Evolutionary conservation across 1,140 invertebrate species (phyloP), one percentile per base, ranked within the genome.

Genomic region (Brachystomella parvula): DNA sequence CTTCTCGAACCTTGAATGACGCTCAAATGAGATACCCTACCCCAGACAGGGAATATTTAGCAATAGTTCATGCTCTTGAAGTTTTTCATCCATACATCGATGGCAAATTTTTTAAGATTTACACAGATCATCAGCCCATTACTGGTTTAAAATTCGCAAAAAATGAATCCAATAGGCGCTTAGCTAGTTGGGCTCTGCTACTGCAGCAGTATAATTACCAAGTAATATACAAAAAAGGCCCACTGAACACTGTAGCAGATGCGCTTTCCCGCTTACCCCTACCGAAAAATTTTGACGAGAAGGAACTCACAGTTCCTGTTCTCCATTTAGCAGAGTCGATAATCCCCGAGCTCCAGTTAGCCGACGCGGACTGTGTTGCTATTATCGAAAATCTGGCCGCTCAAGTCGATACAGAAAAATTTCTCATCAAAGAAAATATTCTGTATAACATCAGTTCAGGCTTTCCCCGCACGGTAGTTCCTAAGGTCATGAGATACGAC

Each of bases 1-100:
- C 75, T 2, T 77, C 74, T 3, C 64, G 75, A 30, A 67, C 64
- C 0, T 65, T 76, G 0, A 62, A 32, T 1, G 56, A 61, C 9
- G 30, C 73, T 1, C 75, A 78, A 61, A 67, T 47, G 49, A 74
- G 72, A 30, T 77, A 76, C 49, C 53, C 72, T 3, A 64, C 65
- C 0, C 75, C 75, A 2, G 75, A 78, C 57, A 74, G 73, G 59
- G 75, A 78, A 69, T 74, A 70, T 3, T 66, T 77, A 2, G 75
- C 57, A 12, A 31, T 59, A 28, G 29, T 59, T 6, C 30, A 21
- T 12, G 24, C 57, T 3, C 2, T 59, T 9, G 9, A 59, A 15
- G 30, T 9, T 28, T 59, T 59, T 21, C 19, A 24, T 21, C 39
- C 2, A 6, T 61, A 61, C 29, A 17, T 61, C 21, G 33, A 39